Evolutionary conservation across 2,888 invertebrate genomes (phyloP).

Genomic region (Quadriops clusia): DNA sequence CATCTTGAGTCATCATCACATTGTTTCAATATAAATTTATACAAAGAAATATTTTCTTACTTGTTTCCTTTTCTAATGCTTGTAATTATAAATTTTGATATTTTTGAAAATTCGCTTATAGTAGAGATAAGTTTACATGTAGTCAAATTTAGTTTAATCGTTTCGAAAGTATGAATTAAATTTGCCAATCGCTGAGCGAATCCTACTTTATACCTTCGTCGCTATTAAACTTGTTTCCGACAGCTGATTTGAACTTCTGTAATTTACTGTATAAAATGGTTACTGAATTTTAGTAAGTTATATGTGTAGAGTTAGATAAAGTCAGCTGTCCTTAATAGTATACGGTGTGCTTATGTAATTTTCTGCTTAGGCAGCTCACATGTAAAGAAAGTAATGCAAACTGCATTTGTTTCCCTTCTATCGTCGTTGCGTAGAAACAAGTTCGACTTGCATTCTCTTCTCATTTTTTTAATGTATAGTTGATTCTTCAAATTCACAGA

Average conservation of each 20-base stretch:
- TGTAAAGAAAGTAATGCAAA: constrained; percentile 1
- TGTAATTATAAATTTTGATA: neutral
- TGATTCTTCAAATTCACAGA: constrained; percentile 9
- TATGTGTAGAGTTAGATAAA: constrained; percentile 18
- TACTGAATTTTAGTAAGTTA: constrained; percentile 15
- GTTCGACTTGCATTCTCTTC: constrained; percentile 5
- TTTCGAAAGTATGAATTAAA: too few species aligned
- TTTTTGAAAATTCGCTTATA: too few species aligned
- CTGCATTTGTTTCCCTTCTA: constrained; percentile 5
- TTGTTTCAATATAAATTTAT: too few species aligned
- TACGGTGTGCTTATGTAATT: constrained; percentile 30
- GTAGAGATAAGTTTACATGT: too few species aligned
- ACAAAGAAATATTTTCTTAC: too few species aligned
- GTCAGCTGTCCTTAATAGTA: constrained; percentile 21
- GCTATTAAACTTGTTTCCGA: too few species aligned
- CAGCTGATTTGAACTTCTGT: too few species aligned
- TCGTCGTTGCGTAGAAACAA: too few species aligned
- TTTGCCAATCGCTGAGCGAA: too few species aligned
- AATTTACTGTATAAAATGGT: too few species aligned
- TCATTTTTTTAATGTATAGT: constrained; percentile 13
- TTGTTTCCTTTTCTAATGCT: neutral
- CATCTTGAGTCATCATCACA: constrained; percentile 18
- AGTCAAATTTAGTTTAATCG: too few species aligned
- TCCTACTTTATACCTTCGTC: too few species aligned
- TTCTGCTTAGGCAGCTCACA: constrained; percentile 25